These are phyloP conservation scores for Sciurus vulgaris DNA, from an alignment of 2,797 vertebrate genomes.

Conservation along the genomic window DNA sequence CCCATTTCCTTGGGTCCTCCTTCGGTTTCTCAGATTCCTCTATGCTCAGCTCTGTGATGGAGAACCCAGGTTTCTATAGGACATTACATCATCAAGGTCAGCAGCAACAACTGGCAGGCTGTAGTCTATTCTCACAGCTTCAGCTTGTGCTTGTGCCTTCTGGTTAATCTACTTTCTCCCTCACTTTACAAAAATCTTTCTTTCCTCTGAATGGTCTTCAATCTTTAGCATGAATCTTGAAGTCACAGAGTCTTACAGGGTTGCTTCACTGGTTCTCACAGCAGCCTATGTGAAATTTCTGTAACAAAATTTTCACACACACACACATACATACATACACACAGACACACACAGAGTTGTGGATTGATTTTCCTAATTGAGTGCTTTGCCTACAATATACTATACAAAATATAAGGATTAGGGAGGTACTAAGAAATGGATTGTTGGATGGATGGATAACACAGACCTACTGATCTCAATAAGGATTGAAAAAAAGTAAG, in stretches of 20 bases:
- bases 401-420: not conserved
- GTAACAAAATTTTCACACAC: not conserved
- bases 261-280: not conserved
- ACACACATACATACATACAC: not conserved
- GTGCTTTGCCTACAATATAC: not conserved
- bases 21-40: not conserved
- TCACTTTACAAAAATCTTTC: not conserved
- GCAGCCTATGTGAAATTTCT: not conserved
- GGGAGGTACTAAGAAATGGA: not conserved
- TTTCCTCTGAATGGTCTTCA: not conserved
- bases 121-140: not conserved
- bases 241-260: not conserved
- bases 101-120: not conserved
- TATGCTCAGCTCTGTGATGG: not conserved
- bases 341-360: not conserved
- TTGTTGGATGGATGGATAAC: not conserved
- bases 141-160: not conserved
- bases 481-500: not conserved
- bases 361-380: slow-evolving; percentile 11
- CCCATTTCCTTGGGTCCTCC: not conserved
- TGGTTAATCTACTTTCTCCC: not conserved
- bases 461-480: not conserved
- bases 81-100: not conserved
- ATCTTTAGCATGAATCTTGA: not conserved
- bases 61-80: not conserved